phyloP scores from a whole-genome alignment of 2,113 vertebrate species.

The Isichthys henryi region DNA sequence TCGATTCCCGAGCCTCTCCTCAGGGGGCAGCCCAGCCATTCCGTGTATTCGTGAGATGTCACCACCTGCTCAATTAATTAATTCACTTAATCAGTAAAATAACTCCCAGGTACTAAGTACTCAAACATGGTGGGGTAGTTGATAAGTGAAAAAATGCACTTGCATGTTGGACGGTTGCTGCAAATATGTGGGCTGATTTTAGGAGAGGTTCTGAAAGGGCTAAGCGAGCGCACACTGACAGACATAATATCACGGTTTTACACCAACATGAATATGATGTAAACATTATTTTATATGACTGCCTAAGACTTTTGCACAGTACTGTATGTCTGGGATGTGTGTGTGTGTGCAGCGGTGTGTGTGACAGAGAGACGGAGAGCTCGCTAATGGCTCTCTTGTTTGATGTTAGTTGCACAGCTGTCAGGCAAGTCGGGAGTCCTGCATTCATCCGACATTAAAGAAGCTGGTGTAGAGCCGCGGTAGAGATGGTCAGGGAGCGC shows the following conservation, averaged over 20 bases:
- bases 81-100: neutral
- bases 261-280: neutral
- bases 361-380: neutral
- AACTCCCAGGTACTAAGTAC: neutral
- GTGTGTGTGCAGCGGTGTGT: neutral
- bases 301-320: neutral
- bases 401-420: neutral
- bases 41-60: too few relatives aligned
- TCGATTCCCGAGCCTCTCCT: neutral
- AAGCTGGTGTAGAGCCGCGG: neutral
- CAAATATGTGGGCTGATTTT: neutral
- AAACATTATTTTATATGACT: neutral
- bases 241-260: neutral
- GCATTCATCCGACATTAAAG: constrained; percentile 10
- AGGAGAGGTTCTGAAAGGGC: neutral
- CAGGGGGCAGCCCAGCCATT: neutral
- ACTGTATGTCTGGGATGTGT: neutral
- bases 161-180: neutral
- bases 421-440: neutral
- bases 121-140: neutral
- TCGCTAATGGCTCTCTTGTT: neutral
- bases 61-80: neutral
- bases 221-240: neutral
- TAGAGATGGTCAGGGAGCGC: neutral
- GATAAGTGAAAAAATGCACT: neutral